Evolutionary conservation across 2,888 invertebrate species (phyloP).

Genomic region (Frankliniella fusca): DNA sequence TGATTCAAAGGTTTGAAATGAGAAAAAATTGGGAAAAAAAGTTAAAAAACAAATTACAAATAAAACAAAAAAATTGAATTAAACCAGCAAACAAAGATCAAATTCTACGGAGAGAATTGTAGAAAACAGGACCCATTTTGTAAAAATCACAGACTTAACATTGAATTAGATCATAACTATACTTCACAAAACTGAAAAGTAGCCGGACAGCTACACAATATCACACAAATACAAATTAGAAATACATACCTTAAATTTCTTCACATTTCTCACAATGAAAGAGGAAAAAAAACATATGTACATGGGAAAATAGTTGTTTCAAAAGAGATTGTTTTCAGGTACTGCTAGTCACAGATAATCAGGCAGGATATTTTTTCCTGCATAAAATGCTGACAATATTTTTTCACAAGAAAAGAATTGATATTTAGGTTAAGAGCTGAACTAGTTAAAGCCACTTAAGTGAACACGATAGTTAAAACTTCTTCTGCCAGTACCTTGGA

Average conservation of each 20-base stretch:
- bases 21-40: neutral
- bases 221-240: conserved; percentile 9
- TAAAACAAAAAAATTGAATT: neutral
- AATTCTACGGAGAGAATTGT: neutral
- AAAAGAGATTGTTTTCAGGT: neutral
- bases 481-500: too few species aligned
- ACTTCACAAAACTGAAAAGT: neutral
- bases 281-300: neutral
- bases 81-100: conserved; percentile 13
- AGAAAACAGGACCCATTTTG: neutral
- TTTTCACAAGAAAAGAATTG: neutral
- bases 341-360: neutral
- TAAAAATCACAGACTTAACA: neutral
- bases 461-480: too few species aligned
- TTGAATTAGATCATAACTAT: conserved; percentile 12
- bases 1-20: neutral
- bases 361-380: neutral
- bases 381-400: neutral
- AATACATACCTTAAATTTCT: neutral
- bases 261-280: neutral
- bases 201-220: neutral
- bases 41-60: neutral
- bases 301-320: neutral
- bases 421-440: neutral
- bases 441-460: neutral